Conservation (phyloP, 2,888 invertebrate genomes). For the Lasioglossum zephyrum region DNA sequence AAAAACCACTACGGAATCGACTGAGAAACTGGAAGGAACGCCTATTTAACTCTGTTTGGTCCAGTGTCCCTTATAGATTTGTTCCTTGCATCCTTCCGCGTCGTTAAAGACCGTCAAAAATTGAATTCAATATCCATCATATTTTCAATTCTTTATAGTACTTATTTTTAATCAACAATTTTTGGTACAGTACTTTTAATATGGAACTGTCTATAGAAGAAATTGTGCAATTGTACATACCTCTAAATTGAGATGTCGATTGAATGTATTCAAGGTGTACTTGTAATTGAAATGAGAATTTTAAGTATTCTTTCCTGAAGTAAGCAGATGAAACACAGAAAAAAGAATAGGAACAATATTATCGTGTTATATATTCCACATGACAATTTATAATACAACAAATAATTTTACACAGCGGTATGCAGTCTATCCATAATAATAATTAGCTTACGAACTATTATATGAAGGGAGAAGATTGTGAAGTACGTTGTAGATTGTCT, state of each 20-base stretch:
- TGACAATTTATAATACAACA: too few relatives aligned
- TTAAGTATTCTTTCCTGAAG: too few relatives aligned
- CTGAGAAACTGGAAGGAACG: neutral
- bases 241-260: neutral
- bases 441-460: too few relatives aligned
- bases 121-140: neutral
- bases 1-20: neutral
- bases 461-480: neutral
- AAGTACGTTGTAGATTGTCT: neutral
- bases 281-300: too few relatives aligned
- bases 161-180: neutral
- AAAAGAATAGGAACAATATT: too few relatives aligned
- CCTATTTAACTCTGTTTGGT: neutral
- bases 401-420: too few relatives aligned
- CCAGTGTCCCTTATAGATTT: neutral
- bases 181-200: neutral
- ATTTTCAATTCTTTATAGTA: neutral
- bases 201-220: neutral
- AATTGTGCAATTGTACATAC: neutral
- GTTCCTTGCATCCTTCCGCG: neutral
- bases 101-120: neutral
- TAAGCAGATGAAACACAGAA: too few relatives aligned
- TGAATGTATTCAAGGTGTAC: neutral
- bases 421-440: too few relatives aligned
- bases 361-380: too few relatives aligned